Conservation (phyloP, 2,113 vertebrate species). For the Eptesicus fuscus region DNA sequence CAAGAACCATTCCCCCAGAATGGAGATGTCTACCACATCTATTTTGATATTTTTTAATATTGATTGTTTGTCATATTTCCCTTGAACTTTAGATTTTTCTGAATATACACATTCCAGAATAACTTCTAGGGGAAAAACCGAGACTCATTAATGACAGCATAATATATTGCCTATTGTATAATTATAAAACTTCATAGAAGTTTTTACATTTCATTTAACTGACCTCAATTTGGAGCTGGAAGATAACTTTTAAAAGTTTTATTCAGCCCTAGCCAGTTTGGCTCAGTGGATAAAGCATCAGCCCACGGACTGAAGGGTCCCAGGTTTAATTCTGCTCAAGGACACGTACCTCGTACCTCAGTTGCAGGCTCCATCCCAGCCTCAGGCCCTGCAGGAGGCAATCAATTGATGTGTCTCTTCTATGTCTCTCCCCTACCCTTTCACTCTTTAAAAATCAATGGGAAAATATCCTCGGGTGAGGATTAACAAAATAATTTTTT, state of each 20-base stretch:
- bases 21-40: not conserved
- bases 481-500: too few relatives aligned
- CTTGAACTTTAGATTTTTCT: not conserved
- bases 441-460: too few relatives aligned
- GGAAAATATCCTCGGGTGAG: too few relatives aligned
- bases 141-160: slow-evolving; percentile 16
- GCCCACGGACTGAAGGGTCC: too few relatives aligned
- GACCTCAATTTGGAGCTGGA: not conserved
- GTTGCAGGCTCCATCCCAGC: not conserved
- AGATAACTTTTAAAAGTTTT: slow-evolving; percentile 1
- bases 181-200: not conserved
- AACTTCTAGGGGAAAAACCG: not conserved
- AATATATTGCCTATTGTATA: not conserved
- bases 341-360: too few relatives aligned
- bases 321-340: too few relatives aligned
- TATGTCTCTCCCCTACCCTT: too few relatives aligned
- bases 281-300: too few relatives aligned
- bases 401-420: too few relatives aligned
- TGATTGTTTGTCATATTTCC: not conserved
- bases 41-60: slow-evolving; percentile 11
- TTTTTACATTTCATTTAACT: not conserved
- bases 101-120: not conserved
- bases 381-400: too few relatives aligned
- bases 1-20: not conserved
- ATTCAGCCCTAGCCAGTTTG: not conserved